phyloP scores from a whole-genome alignment of 2,797 vertebrate genomes.

The Poeciliopsis turneri region DNA sequence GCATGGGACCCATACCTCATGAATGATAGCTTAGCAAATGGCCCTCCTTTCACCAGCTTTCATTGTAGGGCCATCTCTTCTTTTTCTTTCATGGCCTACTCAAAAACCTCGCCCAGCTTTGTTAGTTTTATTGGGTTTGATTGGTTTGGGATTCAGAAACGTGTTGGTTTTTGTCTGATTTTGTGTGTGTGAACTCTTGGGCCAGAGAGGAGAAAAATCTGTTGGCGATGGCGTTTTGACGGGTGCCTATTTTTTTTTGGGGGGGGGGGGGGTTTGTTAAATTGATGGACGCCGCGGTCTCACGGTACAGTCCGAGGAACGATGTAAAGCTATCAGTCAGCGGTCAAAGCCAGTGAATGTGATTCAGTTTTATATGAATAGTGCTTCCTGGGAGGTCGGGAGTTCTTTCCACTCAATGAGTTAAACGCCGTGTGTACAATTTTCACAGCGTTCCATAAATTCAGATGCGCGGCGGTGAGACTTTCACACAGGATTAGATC shows the following conservation, averaged over 20 bases:
- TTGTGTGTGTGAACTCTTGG: constrained; percentile 69
- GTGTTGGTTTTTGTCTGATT: constrained; percentile 76
- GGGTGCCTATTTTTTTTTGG: constrained; percentile 55
- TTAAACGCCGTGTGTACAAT: constrained; percentile 72
- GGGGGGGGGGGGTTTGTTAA: too few species aligned
- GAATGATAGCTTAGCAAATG: constrained; percentile 87
- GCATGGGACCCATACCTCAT: constrained; percentile 84
- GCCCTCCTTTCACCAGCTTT: constrained; percentile 80
- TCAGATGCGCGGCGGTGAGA: constrained; percentile 26
- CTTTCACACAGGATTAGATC: constrained; percentile 37
- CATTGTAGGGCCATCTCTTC: constrained; percentile 77
- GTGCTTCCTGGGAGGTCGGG: constrained; percentile 76
- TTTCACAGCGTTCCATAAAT: constrained; percentile 67
- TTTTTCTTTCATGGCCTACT: constrained; percentile 78
- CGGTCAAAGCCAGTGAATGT: constrained; percentile 67
- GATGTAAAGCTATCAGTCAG: constrained; percentile 79
- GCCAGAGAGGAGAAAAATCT: constrained; percentile 34
- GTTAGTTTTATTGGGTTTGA: constrained; percentile 81
- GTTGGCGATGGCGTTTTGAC: constrained; percentile 23
- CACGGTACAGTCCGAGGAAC: constrained; percentile 70
- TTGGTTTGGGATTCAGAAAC: constrained; percentile 77
- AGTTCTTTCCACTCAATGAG: constrained; percentile 57
- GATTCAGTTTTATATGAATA: constrained; percentile 74
- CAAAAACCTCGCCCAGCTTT: constrained; percentile 77
- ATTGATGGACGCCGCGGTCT: constrained; percentile 72